These are phyloP conservation scores for Callospermophilus lateralis DNA, from an alignment of 2,113 vertebrate genomes.

Conservation along the genomic window DNA sequence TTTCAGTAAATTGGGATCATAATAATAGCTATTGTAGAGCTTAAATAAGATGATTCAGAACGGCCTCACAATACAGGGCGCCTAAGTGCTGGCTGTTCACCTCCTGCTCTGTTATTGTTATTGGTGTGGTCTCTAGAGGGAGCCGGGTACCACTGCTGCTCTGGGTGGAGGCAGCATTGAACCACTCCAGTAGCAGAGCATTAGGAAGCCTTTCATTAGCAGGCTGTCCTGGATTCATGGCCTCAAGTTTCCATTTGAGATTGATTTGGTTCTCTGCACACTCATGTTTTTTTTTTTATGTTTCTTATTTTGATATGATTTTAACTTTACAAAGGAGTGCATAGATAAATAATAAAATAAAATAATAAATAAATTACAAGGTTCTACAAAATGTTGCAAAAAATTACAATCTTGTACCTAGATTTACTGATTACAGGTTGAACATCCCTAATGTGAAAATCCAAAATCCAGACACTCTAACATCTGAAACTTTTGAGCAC, in stretches of 20 bases:
- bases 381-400: neutral
- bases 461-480: neutral
- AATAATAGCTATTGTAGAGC: neutral
- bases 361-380: neutral
- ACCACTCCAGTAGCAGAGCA: neutral
- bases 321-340: conserved; percentile 2
- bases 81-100: neutral
- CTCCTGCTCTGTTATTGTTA: fast-evolving
- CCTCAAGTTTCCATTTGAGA: neutral
- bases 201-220: neutral
- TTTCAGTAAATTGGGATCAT: neutral
- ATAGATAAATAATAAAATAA: neutral
- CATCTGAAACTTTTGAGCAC: neutral
- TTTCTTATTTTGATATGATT: conserved; percentile 29
- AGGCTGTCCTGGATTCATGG: neutral
- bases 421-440: neutral
- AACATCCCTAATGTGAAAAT: neutral
- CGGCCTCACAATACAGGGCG: neutral
- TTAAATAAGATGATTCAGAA: neutral
- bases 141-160: fast-evolving
- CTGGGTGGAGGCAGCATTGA: no score
- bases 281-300: neutral
- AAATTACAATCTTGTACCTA: neutral
- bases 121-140: neutral
- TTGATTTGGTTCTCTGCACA: neutral